Conservation (phyloP, 2,888 invertebrate species). For the Tiphia femorata region DNA sequence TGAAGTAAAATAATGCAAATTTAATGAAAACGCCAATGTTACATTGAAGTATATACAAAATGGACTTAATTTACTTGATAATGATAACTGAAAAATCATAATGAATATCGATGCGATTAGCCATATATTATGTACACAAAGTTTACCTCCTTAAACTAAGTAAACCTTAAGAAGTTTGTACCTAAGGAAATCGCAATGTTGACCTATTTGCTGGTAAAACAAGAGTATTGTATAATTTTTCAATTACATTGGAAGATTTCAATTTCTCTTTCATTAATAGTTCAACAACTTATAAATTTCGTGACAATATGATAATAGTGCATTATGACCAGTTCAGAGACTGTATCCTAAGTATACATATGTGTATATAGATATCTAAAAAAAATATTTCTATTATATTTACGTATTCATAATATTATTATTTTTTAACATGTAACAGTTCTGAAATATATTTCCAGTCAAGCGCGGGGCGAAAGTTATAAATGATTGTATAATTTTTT, state of each 20-base stretch:
- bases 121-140: constrained; percentile 45
- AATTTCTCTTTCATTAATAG: constrained; percentile 20
- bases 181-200: constrained; percentile 10
- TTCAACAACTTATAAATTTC: constrained; percentile 23
- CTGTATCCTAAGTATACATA: constrained; percentile 9
- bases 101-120: constrained; percentile 34
- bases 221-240: constrained; percentile 14
- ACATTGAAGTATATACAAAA: constrained; percentile 56
- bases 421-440: constrained; percentile 42
- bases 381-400: constrained; percentile 40
- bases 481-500: constrained; percentile 23
- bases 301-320: constrained; percentile 14
- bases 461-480: constrained; percentile 39
- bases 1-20: constrained; percentile 57
- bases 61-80: constrained; percentile 45
- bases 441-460: constrained; percentile 38
- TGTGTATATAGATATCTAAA: constrained; percentile 19
- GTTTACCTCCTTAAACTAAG: constrained; percentile 3
- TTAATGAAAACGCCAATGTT: constrained; percentile 58
- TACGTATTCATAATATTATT: constrained; percentile 33
- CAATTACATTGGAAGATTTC: constrained; percentile 19
- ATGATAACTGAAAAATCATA: constrained; percentile 48
- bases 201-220: constrained; percentile 12
- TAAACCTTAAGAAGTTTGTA: neutral
- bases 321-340: constrained; percentile 21